Base-by-base conservation (phyloP, 2,113 vertebrate genomes). In the Solea solea region DNA sequence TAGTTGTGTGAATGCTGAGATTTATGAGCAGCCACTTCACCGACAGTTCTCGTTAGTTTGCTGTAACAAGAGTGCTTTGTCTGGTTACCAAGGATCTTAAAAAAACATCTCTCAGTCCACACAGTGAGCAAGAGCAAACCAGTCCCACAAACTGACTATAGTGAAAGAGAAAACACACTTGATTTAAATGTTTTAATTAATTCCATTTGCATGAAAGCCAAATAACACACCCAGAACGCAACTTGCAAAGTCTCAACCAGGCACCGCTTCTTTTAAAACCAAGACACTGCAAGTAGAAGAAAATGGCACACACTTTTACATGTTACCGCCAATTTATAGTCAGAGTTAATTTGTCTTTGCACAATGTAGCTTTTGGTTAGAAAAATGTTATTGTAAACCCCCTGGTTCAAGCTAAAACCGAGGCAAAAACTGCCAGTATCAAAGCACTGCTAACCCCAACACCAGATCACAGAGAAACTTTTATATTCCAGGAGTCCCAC, bases 131-230 rank as follows among this genome's bases (percentile, higher is more conserved):
- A 34, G 0, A 3, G 5, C 34, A 34, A 34, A 34, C 34, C 5
- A 6, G 34, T 34, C 34, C 34, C 5, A 34, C 34, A 2, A 34
- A 34, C 34, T 34, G 34, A 34, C 34, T 34, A 2, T 34, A 34
- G 13, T 34, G 53, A 13, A 78, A 68, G 42, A 70, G n/a, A 59
- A 42, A 76, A 27, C 67, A 67, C 64, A 74, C 5, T 84, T 78
- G 59, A 69, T 81, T 86, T 85, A 58, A 86, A 87, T 86, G 79
- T 90, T 94, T 90, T 92, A 85, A 92, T 90, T 92, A 85, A 92
- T 93, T 93, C 86, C 92, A 93, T 86, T 90, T 91, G 88, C 91
- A 94, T 91, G 92, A 93, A 93, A 92, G 87, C 85, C 90, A 91
- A 91, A 90, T 83, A 90, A 91, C 83, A 74, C 86, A 92, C 80